Conservation (phyloP, 2,797 vertebrate species). For the Hapalemur alaotrensis region DNA sequence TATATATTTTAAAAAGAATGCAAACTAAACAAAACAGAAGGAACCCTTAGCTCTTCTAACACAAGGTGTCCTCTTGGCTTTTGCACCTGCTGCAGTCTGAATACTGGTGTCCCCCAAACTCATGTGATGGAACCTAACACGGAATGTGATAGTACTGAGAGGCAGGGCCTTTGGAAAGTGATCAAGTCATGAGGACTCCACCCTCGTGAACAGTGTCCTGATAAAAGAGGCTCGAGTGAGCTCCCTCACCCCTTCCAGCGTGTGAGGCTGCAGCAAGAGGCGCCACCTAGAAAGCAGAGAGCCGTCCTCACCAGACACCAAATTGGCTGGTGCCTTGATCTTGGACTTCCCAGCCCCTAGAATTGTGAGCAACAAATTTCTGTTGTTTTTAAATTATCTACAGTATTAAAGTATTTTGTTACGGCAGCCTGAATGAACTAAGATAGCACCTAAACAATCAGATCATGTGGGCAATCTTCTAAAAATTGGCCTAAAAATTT, state of each 20-base stretch:
- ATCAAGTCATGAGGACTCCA: background rate
- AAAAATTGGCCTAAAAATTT: background rate
- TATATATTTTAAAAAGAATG: background rate
- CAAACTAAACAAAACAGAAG: background rate
- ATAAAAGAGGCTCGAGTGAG: background rate
- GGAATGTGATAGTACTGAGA: background rate
- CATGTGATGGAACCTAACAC: background rate
- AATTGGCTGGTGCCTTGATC: fast-evolving
- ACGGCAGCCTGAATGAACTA: background rate
- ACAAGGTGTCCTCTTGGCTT: background rate
- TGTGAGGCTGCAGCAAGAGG: background rate
- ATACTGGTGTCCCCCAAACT: background rate
- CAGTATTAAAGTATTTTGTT: no score
- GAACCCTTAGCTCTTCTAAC: background rate
- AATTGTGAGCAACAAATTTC: background rate
- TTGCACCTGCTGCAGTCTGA: background rate
- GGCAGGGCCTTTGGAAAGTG: background rate
- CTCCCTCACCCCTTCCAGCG: background rate
- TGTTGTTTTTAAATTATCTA: background rate
- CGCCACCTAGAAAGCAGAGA: background rate
- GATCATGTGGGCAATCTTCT: background rate
- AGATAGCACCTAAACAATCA: background rate
- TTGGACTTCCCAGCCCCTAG: background rate
- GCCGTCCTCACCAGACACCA: background rate
- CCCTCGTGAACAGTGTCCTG: background rate